Base-by-base conservation (phyloP, 1,140 invertebrate genomes). In the Drosophila oshimai region DNA sequence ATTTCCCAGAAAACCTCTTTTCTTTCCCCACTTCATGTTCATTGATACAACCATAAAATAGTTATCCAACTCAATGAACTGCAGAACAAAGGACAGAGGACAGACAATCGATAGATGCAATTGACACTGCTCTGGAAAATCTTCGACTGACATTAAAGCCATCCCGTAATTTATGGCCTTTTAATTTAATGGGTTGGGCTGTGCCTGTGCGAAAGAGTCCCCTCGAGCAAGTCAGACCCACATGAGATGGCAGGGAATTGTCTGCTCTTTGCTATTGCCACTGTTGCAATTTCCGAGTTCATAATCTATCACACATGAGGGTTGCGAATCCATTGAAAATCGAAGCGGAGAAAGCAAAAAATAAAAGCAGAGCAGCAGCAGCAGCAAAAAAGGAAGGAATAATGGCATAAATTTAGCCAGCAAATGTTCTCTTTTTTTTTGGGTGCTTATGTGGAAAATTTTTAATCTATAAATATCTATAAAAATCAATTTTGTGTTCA, bases 121-220 rank as follows among this genome's bases (percentile, higher is more conserved):
- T 87, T 84, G 71, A 80, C 80, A 87, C 80, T 84, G 61, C 53
- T 39, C 65, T 54, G 57, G 51, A 80, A 81, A 77, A 87, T 87
- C 69, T 87, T 77, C 72, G 67, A 70, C 41, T 78, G 67, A 70
- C 86, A 89, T 89, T 86, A 89, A 71, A 79, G 72, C 62, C 75
- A 64, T 72, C 64, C 39, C 12, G 41, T 78, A 77, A 89, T 89
- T 89, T 89, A 89, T 89, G 79, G 86, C 69, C 79, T 86, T 89
- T 89, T 89, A 89, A 89, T 89, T 89, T 89, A 89, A 89, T 89
- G 76, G 86, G 86, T 20, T 89, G 86, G 86, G 83, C 60, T 36
- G 37, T 13, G 13, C 39, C 42, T 18, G 17, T 18, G 17, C 36
- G 50, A 71, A 71, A 74, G 41, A 71, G 75, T 39, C 74, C 79